Evolutionary conservation across 2,113 vertebrate species (phyloP).

Genomic region (Regulus satrapa): DNA sequence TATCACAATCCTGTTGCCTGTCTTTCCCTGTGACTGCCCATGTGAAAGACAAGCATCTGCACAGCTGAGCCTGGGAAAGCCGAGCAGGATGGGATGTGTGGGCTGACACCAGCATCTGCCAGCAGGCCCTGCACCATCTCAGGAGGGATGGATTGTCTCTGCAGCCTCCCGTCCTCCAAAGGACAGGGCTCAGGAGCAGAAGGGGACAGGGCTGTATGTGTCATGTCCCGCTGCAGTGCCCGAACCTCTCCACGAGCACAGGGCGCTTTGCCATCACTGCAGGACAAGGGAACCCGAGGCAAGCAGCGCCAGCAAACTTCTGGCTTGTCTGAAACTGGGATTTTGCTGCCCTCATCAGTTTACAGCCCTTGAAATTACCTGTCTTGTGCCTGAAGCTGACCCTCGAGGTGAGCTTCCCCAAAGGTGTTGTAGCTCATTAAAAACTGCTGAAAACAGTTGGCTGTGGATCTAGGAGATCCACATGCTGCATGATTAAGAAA

Average conservation of each 20-base stretch:
- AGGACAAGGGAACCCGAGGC: background rate
- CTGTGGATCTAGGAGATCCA: background rate
- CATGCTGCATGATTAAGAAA: background rate
- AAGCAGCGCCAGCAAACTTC: background rate
- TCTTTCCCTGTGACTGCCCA: background rate
- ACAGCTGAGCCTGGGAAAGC: background rate
- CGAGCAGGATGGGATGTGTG: background rate
- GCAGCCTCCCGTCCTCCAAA: background rate
- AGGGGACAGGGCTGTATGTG: background rate
- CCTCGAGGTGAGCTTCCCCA: background rate
- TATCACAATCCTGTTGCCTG: background rate
- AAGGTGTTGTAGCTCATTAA: background rate
- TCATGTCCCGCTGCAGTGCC: fast-evolving
- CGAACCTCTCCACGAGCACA: fast-evolving
- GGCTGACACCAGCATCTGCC: background rate
- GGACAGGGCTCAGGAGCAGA: background rate
- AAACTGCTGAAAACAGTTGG: background rate
- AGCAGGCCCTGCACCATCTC: background rate
- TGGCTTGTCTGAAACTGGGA: background rate
- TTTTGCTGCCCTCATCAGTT: background rate
- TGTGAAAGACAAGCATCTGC: background rate
- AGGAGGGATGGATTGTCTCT: too few relatives aligned
- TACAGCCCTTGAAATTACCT: background rate
- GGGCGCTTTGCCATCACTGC: background rate
- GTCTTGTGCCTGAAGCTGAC: background rate